A percentile compares a stretch with the other conserved stretches of the same genome.
Evolutionary conservation across 2,797 vertebrate species (phyloP).

Genomic region (Notolepis coatsorum): DNA sequence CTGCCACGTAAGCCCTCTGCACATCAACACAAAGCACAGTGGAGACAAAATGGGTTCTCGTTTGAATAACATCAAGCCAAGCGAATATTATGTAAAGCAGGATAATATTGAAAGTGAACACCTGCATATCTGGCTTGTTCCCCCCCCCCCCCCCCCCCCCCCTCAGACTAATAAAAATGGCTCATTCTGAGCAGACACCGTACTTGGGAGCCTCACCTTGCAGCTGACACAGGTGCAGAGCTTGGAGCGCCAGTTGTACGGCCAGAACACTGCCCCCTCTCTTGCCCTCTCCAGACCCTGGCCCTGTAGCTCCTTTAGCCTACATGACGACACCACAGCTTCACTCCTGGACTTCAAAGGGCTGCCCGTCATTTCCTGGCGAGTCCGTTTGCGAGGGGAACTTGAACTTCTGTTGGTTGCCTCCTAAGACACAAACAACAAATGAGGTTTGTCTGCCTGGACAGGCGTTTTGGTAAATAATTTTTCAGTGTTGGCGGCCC

Average conservation of each 20-base stretch:
- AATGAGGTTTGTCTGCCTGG: not conserved
- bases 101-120: constrained; percentile 8
- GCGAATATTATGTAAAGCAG: not conserved
- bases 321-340: constrained; percentile 75
- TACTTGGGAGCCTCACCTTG: constrained; percentile 77
- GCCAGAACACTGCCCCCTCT: constrained; percentile 91
- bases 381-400: constrained; percentile 62
- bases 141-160: too few relatives aligned
- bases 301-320: constrained; percentile 81
- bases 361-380: constrained; percentile 51
- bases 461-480: too few relatives aligned
- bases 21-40: constrained; percentile 4
- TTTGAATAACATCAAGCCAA: not conserved
- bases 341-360: constrained; percentile 9
- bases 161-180: too few relatives aligned
- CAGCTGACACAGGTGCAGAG: constrained; percentile 92
- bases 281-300: constrained; percentile 64
- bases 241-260: constrained; percentile 88
- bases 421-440: constrained; percentile 47
- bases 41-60: not conserved
- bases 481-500: too few relatives aligned
- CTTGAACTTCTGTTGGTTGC: constrained; percentile 33
- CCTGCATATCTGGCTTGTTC: not conserved
- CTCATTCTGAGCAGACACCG: not conserved
- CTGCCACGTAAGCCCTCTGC: constrained; percentile 87